These are phyloP conservation scores for Wiebesia pumilae DNA, from an alignment of 1,140 invertebrate genomes.

Conservation along the genomic window DNA sequence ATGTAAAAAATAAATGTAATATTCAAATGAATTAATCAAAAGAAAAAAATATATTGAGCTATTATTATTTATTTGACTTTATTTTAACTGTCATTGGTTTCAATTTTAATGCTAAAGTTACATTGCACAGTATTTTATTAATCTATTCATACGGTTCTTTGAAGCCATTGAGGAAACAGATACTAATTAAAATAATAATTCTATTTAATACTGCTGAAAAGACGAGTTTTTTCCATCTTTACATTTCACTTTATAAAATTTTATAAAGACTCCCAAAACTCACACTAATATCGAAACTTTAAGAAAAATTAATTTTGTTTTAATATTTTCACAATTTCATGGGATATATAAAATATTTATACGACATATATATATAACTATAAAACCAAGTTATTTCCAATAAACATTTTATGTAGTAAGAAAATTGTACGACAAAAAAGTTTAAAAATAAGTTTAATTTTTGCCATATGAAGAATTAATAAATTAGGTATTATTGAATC, in stretches of 20 bases:
- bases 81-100: too few relatives aligned
- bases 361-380: too few relatives aligned
- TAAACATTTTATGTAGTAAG: background rate
- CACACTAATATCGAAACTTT: background rate
- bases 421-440: background rate
- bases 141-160: too few relatives aligned
- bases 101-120: too few relatives aligned
- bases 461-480: background rate
- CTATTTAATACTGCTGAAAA: background rate
- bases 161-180: too few relatives aligned
- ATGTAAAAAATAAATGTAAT: too few relatives aligned
- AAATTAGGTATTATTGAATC: background rate
- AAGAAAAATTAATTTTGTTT: background rate
- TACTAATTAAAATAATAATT: too few relatives aligned
- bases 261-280: background rate
- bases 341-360: too few relatives aligned
- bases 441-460: background rate
- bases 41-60: background rate
- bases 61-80: too few relatives aligned
- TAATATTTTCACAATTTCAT: too few relatives aligned
- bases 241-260: background rate
- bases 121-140: too few relatives aligned
- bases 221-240: background rate
- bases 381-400: background rate
- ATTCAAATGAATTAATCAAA: too few relatives aligned